These are phyloP conservation scores for Diorhabda carinulata DNA, from an alignment of 1,140 invertebrate species.

Conservation along the genomic window DNA sequence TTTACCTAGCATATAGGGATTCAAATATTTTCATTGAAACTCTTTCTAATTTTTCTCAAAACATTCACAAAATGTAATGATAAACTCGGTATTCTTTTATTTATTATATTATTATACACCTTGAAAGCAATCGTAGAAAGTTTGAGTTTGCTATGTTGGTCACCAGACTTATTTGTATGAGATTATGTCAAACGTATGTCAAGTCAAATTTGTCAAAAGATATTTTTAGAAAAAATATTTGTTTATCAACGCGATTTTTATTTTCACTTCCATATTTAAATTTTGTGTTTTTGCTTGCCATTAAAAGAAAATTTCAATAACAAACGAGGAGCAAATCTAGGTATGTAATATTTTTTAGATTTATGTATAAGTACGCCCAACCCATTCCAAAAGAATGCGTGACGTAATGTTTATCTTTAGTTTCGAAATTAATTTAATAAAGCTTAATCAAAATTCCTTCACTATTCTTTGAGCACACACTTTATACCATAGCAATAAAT, in stretches of 20 bases:
- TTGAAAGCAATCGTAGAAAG: too few species aligned
- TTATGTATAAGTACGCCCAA: conserved; percentile 23
- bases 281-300: neutral
- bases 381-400: conserved; percentile 33
- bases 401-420: conserved; percentile 35
- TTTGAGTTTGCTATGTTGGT: too few species aligned
- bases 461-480: too few species aligned
- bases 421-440: neutral
- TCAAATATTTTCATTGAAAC: too few species aligned
- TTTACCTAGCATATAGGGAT: too few species aligned
- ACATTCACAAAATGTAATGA: too few species aligned
- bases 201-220: neutral
- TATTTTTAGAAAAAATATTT: conserved; percentile 1
- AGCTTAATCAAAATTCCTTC: too few species aligned
- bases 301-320: neutral
- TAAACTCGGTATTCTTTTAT: too few species aligned
- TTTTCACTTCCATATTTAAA: neutral
- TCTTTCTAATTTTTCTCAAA: too few species aligned
- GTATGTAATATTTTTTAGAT: neutral
- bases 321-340: neutral
- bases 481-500: neutral
- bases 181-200: too few species aligned
- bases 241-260: neutral
- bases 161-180: too few species aligned
- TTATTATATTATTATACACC: too few species aligned